Percentiles rank a stretch among this genome's conserved stretches.
Evolutionary conservation across 2,113 vertebrate genomes (phyloP).

Genomic region (Poicephalus gulielmi): DNA sequence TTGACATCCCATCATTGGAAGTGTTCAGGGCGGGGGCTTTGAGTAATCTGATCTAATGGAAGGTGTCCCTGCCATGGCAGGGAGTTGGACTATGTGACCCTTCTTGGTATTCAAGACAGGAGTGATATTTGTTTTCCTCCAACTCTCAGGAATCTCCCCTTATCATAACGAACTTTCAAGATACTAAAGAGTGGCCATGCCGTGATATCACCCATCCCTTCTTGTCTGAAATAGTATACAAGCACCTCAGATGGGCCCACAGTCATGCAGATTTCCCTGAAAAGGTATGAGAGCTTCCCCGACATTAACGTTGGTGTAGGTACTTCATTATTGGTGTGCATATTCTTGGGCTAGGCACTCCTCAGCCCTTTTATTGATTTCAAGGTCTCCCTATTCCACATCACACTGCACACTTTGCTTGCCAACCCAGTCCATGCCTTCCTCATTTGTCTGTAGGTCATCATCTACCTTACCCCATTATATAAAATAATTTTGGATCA

Average conservation of each 20-base stretch:
- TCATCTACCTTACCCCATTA: not conserved
- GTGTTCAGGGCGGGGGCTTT: accelerated
- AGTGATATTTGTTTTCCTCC: not conserved
- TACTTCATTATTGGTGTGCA: not conserved
- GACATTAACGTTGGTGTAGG: not conserved
- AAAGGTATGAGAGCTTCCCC: not conserved
- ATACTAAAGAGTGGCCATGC: not conserved
- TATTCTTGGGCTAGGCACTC: accelerated
- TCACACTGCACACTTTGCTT: not conserved
- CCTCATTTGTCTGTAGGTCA: not conserved
- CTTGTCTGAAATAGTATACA: not conserved
- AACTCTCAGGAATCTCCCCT: not conserved
- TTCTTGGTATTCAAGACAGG: not conserved
- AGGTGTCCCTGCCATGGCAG: not conserved
- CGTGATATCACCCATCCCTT: not conserved
- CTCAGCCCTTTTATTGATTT: not conserved
- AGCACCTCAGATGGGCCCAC: not conserved
- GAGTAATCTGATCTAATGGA: not conserved
- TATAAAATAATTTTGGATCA: not conserved
- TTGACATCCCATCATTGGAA: accelerated
- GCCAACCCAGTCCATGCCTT: not conserved
- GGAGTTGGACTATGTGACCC: no score
- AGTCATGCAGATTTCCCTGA: not conserved
- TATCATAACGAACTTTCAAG: not conserved
- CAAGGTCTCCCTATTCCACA: not conserved